Percentiles rank a stretch among this genome's conserved stretches.
Conservation (phyloP, 2,113 vertebrate species). For the Cichladusa arquata region DNA sequence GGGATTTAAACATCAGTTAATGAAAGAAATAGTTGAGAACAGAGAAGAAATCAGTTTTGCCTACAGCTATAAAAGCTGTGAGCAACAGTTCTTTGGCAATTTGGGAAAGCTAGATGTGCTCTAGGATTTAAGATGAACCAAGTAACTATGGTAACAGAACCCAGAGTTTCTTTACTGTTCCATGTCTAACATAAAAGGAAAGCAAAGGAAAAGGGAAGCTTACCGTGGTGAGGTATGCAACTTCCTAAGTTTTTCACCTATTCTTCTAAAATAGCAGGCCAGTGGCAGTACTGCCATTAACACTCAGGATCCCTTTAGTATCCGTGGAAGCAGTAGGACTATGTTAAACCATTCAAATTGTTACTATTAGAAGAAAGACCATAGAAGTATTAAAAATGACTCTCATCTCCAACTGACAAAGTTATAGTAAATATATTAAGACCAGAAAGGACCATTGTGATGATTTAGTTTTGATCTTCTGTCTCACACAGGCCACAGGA, state of each 20-base stretch:
- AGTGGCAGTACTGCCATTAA: constrained; percentile 67
- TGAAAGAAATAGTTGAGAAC: neutral
- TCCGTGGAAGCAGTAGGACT: constrained; percentile 63
- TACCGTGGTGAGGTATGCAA: constrained; percentile 61
- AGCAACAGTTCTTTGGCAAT: neutral
- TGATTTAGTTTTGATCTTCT: constrained; percentile 64
- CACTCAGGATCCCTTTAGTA: constrained; percentile 66
- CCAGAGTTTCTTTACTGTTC: constrained; percentile 16
- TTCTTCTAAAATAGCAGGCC: constrained; percentile 70
- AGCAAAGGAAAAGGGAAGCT: constrained; percentile 58
- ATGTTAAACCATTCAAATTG: constrained; percentile 70
- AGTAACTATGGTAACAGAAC: neutral
- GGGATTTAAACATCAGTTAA: neutral
- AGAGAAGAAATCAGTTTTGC: neutral
- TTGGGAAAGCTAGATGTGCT: neutral
- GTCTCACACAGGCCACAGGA: constrained; percentile 54
- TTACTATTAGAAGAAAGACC: constrained; percentile 68
- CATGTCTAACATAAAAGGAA: constrained; percentile 32
- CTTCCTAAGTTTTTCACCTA: constrained; percentile 68
- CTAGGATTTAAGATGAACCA: neutral
- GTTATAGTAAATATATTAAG: constrained; percentile 49
- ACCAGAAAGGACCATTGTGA: constrained; percentile 67
- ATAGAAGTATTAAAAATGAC: constrained; percentile 66
- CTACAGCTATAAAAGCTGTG: neutral
- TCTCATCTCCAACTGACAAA: constrained; percentile 50